phyloP scores from a whole-genome alignment of 2,113 vertebrate genomes.

The Reinhardtius hippoglossoides region DNA sequence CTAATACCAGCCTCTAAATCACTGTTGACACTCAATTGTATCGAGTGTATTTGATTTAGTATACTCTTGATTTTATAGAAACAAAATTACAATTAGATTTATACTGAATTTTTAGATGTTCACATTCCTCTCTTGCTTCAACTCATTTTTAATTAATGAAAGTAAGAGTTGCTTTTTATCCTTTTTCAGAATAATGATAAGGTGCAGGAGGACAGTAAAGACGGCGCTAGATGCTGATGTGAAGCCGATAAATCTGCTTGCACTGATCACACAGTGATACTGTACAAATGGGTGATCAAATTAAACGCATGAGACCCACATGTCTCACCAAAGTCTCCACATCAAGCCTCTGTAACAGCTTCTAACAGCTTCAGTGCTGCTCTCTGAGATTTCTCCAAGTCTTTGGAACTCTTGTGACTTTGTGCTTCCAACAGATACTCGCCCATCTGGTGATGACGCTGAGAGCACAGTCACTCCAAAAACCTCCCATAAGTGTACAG shows the following conservation, averaged over 20 bases:
- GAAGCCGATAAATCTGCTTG: not conserved
- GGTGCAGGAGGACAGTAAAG: not conserved
- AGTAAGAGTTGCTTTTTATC: not conserved
- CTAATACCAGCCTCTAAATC: not conserved
- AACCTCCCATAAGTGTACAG: not conserved
- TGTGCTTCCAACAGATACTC: not conserved
- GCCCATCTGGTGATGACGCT: not conserved
- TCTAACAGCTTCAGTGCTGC: too few species aligned
- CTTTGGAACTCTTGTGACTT: not conserved
- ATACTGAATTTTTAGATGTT: not conserved
- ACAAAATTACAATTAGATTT: not conserved
- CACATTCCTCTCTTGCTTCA: not conserved
- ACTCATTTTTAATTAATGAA: not conserved
- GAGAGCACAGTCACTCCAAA: not conserved
- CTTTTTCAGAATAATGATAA: not conserved
- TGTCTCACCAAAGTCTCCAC: not conserved
- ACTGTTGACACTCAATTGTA: not conserved
- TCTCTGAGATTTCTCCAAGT: not conserved
- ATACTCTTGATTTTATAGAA: too few species aligned
- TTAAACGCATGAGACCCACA: not conserved
- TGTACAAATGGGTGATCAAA: not conserved
- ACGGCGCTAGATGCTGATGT: not conserved
- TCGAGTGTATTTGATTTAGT: not conserved
- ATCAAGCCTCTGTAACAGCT: not conserved
- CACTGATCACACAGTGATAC: not conserved